Evolutionary conservation across 2,797 vertebrate genomes (phyloP), one percentile per base, ranked within the genome.

Genomic region (Liparis tanakae): DNA sequence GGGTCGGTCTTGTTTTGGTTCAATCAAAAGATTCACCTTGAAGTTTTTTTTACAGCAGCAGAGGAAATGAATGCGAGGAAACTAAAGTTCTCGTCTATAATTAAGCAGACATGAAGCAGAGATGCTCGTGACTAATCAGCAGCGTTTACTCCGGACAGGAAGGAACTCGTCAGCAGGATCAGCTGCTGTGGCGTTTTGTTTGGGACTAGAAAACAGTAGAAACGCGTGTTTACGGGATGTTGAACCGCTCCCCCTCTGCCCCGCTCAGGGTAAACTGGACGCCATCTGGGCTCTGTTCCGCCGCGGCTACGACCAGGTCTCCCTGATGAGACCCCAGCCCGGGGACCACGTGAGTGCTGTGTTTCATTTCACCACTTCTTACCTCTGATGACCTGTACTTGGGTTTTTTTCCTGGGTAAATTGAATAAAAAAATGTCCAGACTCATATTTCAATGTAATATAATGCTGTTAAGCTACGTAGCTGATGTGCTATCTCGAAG

Each of bases 261-360:
- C 9, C 54, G 1, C 91, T 48, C 80, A 99, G 97, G 96, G 94
- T 39, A 96, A 96, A 91, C 93, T 98, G 82, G 96, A 97, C 57
- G 94, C 95, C 1, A 91, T 97, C 53, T 96, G 94, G 95, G 95
- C 95, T 80, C 93, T 96, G 89, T 94, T 96, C 86, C 95, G 95
- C 17, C 94, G 94, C 39, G 95, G 94, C 15, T 97, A 96, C 39
- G 95, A 96, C 89, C 97, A 97, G 83, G 93, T 96, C 41, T 96
- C 97, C 46, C 87, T 97, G 76, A 97, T 97, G 95, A 96, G 96
- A 80, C 96, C 95, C 1, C 96, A 96, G 65, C 95, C 95, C 8
- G 96, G 95, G 20, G 95, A 96, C 83, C 93, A 96, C 92, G 98
- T 99, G 90, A 96, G 94, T 94, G 53, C 62, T 2, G 57, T 39